Conservation (phyloP, 2,113 vertebrate genomes). For the rabbit (Oryctolagus cuniculus) region DNA sequence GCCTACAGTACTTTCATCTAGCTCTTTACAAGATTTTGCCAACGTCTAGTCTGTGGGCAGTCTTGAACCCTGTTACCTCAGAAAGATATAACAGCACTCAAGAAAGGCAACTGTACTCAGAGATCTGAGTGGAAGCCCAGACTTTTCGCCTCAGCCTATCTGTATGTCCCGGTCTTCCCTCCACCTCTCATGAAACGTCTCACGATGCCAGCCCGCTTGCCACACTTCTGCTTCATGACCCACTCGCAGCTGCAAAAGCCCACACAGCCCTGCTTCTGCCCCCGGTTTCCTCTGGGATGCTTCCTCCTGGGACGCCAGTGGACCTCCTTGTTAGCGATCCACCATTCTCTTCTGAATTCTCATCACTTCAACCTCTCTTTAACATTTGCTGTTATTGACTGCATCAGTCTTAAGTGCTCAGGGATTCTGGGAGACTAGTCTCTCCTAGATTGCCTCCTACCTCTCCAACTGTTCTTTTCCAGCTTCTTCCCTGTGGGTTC, state of each 20-base stretch:
- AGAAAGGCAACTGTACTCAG: not conserved
- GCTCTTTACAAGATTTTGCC: not conserved
- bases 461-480: not conserved
- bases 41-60: not conserved
- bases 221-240: not conserved
- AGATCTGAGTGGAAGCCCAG: not conserved
- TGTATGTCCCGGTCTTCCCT: not conserved
- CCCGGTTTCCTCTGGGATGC: not conserved
- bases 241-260: not conserved
- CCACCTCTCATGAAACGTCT: not conserved
- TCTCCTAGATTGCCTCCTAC: not conserved
- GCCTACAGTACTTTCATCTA: not conserved
- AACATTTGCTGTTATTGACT: not conserved
- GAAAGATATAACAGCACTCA: not conserved
- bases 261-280: not conserved
- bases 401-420: not conserved
- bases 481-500: not conserved
- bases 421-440: not conserved
- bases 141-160: not conserved
- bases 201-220: no score
- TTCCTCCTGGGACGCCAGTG: not conserved
- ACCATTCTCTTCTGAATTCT: not conserved
- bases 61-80: not conserved
- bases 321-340: not conserved
- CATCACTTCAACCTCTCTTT: not conserved